Evolutionary conservation across 2,797 vertebrate genomes (phyloP).

Genomic region (Leucoraja ocellata): DNA sequence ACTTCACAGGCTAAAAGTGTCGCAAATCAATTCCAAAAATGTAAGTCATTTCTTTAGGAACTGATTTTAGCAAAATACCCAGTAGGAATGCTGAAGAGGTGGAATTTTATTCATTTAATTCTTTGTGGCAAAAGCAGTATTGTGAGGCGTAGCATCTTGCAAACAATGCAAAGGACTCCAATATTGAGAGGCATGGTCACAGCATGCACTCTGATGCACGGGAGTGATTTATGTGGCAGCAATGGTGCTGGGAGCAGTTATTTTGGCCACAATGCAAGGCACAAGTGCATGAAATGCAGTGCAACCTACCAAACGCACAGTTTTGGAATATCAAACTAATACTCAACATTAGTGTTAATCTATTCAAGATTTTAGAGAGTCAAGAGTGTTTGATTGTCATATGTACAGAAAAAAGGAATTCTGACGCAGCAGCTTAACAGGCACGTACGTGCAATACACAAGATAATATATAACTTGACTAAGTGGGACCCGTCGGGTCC

Average conservation of each 20-base stretch:
- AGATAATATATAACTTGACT: too few species aligned
- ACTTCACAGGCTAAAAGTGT: slow-evolving; percentile 4
- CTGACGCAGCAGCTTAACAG: too few species aligned
- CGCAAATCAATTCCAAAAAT: slow-evolving; percentile 6
- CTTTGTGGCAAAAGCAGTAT: background rate
- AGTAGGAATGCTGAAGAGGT: background rate
- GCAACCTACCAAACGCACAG: background rate
- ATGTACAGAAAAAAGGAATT: too few species aligned
- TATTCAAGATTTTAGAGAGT: background rate
- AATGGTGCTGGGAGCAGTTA: background rate
- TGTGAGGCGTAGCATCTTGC: background rate
- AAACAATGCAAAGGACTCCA: too few species aligned
- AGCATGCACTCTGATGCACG: too few species aligned
- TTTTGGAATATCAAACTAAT: background rate
- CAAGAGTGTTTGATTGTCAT: too few species aligned
- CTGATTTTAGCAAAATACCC: background rate
- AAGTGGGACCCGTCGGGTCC: too few species aligned
- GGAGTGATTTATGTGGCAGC: too few species aligned
- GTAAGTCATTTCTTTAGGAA: background rate
- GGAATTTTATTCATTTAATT: background rate
- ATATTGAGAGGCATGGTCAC: too few species aligned
- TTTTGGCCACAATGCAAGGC: too few species aligned
- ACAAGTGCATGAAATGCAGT: too few species aligned
- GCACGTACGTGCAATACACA: too few species aligned
- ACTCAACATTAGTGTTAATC: background rate